Conservation (phyloP, 2,113 vertebrate genomes). For the Brienomyrus longianalis region DNA sequence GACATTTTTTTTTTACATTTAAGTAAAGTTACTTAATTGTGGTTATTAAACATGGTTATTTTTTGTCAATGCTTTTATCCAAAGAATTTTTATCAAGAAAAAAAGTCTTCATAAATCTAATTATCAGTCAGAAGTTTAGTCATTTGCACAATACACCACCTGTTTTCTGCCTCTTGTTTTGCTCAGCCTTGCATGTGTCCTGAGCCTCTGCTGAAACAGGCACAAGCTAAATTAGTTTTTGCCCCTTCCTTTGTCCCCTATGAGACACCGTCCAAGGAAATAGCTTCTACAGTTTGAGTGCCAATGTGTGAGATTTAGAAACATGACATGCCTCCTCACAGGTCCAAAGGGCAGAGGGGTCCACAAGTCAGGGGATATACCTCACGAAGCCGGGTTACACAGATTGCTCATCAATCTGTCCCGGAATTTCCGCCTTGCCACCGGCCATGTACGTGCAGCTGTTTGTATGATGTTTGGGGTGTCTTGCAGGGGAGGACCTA, state of each 20-base stretch:
- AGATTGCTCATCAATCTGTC: neutral
- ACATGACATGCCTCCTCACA: neutral
- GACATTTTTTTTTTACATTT: neutral
- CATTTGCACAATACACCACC: neutral
- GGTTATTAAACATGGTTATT: neutral
- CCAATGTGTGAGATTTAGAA: neutral
- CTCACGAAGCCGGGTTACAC: neutral
- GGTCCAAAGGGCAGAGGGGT: neutral
- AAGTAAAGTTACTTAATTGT: neutral
- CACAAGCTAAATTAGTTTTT: neutral
- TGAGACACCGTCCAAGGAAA: neutral
- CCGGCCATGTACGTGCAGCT: neutral
- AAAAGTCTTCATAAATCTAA: neutral
- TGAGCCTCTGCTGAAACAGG: neutral
- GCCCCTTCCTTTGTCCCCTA: neutral
- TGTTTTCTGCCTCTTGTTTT: neutral
- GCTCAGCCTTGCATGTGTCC: neutral
- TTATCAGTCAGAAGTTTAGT: neutral
- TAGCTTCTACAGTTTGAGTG: neutral
- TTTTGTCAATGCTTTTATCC: neutral
- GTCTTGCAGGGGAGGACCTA: constrained; percentile 13
- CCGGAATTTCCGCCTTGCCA: neutral
- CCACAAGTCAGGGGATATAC: neutral
- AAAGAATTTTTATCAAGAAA: neutral
- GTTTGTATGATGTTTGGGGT: neutral